Evolutionary conservation across 2,888 invertebrate species (phyloP).

Genomic region (Megamerina dolium): DNA sequence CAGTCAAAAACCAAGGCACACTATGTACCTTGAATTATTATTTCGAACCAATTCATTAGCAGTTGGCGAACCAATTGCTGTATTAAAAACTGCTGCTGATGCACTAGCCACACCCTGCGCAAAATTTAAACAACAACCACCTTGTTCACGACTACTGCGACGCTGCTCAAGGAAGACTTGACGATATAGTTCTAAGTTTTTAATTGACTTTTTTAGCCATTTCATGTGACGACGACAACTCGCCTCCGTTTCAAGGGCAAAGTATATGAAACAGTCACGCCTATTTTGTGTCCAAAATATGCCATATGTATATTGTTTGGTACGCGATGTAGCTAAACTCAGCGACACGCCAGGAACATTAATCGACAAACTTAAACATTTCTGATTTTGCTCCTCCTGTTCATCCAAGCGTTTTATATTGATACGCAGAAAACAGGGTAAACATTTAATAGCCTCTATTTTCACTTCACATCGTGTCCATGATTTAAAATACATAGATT

Average conservation of each 20-base stretch:
- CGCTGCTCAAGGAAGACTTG: slow-evolving; percentile 45
- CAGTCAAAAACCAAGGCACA: too few relatives aligned
- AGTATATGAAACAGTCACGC: slow-evolving; percentile 45
- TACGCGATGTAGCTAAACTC: slow-evolving; percentile 44
- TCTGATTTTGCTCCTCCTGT: slow-evolving; percentile 4
- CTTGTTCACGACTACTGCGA: slow-evolving; percentile 34
- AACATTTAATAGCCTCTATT: slow-evolving; percentile 49
- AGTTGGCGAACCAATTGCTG: too few relatives aligned
- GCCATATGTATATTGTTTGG: slow-evolving; percentile 46
- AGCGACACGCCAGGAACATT: slow-evolving; percentile 47
- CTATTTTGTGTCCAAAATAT: slow-evolving; percentile 49
- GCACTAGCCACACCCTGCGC: slow-evolving; percentile 7
- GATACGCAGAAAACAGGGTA: slow-evolving; percentile 47
- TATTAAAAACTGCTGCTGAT: too few relatives aligned
- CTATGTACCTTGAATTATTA: too few relatives aligned
- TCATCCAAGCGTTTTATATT: slow-evolving; percentile 26
- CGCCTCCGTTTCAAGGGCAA: slow-evolving; percentile 44
- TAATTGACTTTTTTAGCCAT: slow-evolving; percentile 48
- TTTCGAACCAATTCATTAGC: too few relatives aligned
- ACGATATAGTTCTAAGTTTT: slow-evolving; percentile 45
- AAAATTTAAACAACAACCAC: too few relatives aligned
- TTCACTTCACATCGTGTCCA: slow-evolving; percentile 48
- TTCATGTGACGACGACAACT: slow-evolving; percentile 47
- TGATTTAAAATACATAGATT: slow-evolving; percentile 39
- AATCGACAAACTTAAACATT: slow-evolving; percentile 37